Evolutionary conservation across 2,888 invertebrate genomes (phyloP), one percentile per base, ranked within the genome.

Genomic region (Ophraella communa): DNA sequence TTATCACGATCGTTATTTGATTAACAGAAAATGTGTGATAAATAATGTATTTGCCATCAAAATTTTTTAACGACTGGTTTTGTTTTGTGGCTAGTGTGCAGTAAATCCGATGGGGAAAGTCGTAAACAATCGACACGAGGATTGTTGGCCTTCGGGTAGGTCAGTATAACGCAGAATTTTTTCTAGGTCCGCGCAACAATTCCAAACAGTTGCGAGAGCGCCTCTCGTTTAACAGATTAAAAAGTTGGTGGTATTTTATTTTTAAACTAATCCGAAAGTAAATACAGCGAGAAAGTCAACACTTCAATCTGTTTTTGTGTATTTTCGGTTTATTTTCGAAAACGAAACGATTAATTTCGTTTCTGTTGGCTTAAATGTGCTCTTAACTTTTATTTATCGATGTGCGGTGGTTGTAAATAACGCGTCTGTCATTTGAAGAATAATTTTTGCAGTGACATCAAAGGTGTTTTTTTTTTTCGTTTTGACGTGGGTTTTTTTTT

Each of bases 141-240:
- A 62, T 49, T 58, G 58, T 39, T 56, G 52, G 60, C 64, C 64
- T 64, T 67, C 59, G 57, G 67, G 65, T 56, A 65, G 67, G 67
- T 67, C 67, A 63, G 62, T 62, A 42, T 53, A 62, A 52, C 64
- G 58, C 57, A 59, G 56, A 53, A 59, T 55, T 59, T 64, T 57
- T 56, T 45, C 55, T 55, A 62, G 35, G 4, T 45, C 30, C 44
- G 44, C 61, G 53, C 33, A 30, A 11, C 45, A 27, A 10, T 51
- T 24, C 27, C 30, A 27, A 44, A 27, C 45, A 27, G 17, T 51
- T 24, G 49, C 30, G 42, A 44, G 42, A 24, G 42, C 55, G 24
- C 27, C 24, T 33, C 30, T 52, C 4, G 14, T 21, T 39, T 49
- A 56, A 45, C 56, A n/a, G 45, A 56, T 56, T 56, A 33, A 56